These are phyloP conservation scores for Hystrix cristata DNA, from an alignment of 2,113 vertebrate species.

Conservation along the genomic window DNA sequence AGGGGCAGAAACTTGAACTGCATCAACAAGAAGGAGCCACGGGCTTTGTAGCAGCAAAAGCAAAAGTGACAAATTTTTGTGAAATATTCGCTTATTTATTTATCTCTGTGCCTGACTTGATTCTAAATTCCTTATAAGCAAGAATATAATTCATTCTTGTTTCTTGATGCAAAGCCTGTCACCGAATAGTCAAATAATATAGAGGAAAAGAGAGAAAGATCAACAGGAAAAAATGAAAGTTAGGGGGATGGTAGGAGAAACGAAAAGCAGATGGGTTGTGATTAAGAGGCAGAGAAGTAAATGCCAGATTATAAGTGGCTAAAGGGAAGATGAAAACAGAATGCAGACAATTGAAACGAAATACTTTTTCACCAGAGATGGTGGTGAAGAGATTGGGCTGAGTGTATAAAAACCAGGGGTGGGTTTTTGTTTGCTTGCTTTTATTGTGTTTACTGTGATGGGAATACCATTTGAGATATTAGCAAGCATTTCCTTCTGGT, in stretches of 20 bases:
- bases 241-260: background rate
- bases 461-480: background rate
- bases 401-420: background rate
- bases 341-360: background rate
- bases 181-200: background rate
- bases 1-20: background rate
- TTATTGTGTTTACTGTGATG: slow-evolving; percentile 3
- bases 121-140: background rate
- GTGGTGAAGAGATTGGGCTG: background rate
- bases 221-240: background rate
- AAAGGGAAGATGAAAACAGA: background rate
- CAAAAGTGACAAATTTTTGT: background rate
- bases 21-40: background rate
- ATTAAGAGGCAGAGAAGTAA: background rate
- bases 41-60: background rate
- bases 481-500: slow-evolving; percentile 4
- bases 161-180: background rate
- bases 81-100: background rate
- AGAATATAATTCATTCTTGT: background rate
- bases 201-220: background rate
- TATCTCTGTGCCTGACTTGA: background rate
- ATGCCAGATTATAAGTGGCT: background rate
- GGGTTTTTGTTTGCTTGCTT: background rate
- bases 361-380: background rate
- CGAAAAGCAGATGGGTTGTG: background rate